Conservation (phyloP, 2,888 invertebrate genomes). For the Drosophila demipolita region DNA sequence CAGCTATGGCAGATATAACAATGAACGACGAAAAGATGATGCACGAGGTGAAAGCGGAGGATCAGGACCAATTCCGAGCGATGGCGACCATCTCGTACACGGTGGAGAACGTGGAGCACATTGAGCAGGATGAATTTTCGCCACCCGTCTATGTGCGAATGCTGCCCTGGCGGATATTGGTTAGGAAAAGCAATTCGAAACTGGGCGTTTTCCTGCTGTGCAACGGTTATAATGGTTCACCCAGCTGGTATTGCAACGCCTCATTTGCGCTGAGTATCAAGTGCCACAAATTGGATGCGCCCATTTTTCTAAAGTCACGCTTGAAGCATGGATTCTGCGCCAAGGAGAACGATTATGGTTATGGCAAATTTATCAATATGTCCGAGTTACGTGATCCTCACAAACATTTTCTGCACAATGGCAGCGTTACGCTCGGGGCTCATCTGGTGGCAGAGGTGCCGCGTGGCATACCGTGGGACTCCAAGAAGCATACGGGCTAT, state of each 20-base stretch:
- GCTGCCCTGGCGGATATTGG: slow-evolving; percentile 99
- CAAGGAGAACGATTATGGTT: slow-evolving; percentile 96
- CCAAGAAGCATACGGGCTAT: slow-evolving; percentile 97
- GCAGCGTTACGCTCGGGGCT: slow-evolving; percentile 91
- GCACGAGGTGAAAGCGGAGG: neutral
- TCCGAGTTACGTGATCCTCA: slow-evolving; percentile 95
- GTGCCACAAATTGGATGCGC: slow-evolving; percentile 94
- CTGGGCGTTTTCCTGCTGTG: slow-evolving; percentile 96
- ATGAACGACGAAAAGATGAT: slow-evolving; percentile 75
- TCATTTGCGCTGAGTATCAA: slow-evolving; percentile 96
- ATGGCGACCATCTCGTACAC: slow-evolving; percentile 96
- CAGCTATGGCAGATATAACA: slow-evolving; percentile 4
- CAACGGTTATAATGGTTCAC: slow-evolving; percentile 97
- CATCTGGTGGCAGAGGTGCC: slow-evolving; percentile 95
- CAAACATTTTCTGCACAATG: slow-evolving; percentile 96
- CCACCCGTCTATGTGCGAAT: slow-evolving; percentile 97
- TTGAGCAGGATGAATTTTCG: slow-evolving; percentile 92
- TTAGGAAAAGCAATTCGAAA: slow-evolving; percentile 90
- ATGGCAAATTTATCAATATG: slow-evolving; percentile 98
- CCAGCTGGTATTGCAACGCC: slow-evolving; percentile 99
- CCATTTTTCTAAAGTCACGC: slow-evolving; percentile 92
- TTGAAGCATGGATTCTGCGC: slow-evolving; percentile 98
- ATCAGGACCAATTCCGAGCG: slow-evolving; percentile 83
- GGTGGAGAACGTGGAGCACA: slow-evolving; percentile 94
- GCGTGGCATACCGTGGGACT: slow-evolving; percentile 98